Base-by-base conservation (phyloP, 2,888 invertebrate species). In the Bursaphelenchus okinawaensis region DNA sequence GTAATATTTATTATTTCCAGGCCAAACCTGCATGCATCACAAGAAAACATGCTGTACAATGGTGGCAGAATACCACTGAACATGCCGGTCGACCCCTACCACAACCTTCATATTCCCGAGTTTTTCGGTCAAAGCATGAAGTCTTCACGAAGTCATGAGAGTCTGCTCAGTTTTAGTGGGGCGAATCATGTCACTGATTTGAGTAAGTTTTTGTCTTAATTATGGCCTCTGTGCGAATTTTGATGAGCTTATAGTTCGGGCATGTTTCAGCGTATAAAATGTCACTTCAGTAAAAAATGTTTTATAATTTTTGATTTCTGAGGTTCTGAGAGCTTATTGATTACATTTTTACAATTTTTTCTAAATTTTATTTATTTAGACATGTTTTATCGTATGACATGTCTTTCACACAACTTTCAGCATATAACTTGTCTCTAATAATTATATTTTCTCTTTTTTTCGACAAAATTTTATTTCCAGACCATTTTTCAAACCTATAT, bases 131-230 rank as follows among this genome's bases (percentile, higher is more conserved):
- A 40, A n/a, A 40, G 40, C n/a, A 40, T 68, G 9, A 24, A 75
- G 52, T 71, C 77, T 6, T 68, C 73, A 54, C 67, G 81, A 23
- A 79, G 79, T 16, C 82, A 82, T 67, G 82, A 82, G 68, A 76
- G 75, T 55, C 71, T 82, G 27, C 72, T 71, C 58, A 69, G 70
- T 63, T 79, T 76, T 58, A 70, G 75, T 19, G 72, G 77, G 40
- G 71, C 79, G 26, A 78, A 77, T 20, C 79, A 79, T 66, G 73
- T 78, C 75, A 76, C 79, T 57, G 81, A 81, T 67, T 66, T 81
- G 59, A 70, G 80, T 77, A 55, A 59, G 75, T 74, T n/a, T n/a
- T n/a, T n/a, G n/a, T n/a, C n/a, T n/a, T n/a, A n/a, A n/a, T n/a
- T n/a, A n/a, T n/a, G n/a, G n/a, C n/a, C n/a, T n/a, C n/a, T n/a